Evolutionary conservation across 2,113 vertebrate genomes (phyloP).

Genomic region (Takifugu flavidus): DNA sequence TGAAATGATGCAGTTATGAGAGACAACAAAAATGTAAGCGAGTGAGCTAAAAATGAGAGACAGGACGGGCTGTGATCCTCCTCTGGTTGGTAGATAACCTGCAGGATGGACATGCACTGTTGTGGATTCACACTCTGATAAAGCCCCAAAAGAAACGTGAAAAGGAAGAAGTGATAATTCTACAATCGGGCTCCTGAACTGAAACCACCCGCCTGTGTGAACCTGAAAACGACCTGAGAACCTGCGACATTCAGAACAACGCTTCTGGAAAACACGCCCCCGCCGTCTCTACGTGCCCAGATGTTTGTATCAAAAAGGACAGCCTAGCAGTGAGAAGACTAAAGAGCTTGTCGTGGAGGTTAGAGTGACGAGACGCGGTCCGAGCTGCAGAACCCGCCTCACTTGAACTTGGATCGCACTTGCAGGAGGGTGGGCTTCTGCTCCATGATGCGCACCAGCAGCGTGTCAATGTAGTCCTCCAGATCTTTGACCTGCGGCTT

Average conservation of each 20-base stretch:
- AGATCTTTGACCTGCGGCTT: slow-evolving; percentile 86
- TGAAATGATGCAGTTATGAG: no score
- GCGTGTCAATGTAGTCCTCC: slow-evolving; percentile 96
- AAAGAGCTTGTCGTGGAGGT: slow-evolving; percentile 61
- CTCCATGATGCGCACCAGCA: slow-evolving; percentile 97
- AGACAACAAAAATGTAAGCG: no score
- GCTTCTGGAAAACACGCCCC: slow-evolving; percentile 44
- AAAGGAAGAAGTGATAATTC: slow-evolving; percentile 37
- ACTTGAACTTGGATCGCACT: slow-evolving; percentile 78
- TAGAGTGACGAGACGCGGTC: slow-evolving; percentile 41
- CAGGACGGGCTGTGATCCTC: no score
- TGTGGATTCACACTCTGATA: slow-evolving; percentile 14
- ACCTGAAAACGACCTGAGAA: slow-evolving; percentile 71
- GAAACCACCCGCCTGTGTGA: slow-evolving; percentile 37
- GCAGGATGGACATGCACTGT: not conserved
- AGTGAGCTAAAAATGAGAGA: no score
- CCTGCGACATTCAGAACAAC: slow-evolving; percentile 52
- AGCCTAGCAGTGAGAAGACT: slow-evolving; percentile 70
- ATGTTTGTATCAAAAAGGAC: slow-evolving; percentile 67
- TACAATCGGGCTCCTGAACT: slow-evolving; percentile 40
- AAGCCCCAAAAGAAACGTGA: slow-evolving; percentile 32
- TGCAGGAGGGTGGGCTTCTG: slow-evolving; percentile 92
- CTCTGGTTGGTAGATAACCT: not conserved
- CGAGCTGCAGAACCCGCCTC: slow-evolving; percentile 26
- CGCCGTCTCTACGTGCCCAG: slow-evolving; percentile 49